Percentiles rank a stretch among this genome's conserved stretches.
These are phyloP conservation scores for Laodelphax striatellus DNA, from an alignment of 1,140 invertebrate species.

Conservation along the genomic window DNA sequence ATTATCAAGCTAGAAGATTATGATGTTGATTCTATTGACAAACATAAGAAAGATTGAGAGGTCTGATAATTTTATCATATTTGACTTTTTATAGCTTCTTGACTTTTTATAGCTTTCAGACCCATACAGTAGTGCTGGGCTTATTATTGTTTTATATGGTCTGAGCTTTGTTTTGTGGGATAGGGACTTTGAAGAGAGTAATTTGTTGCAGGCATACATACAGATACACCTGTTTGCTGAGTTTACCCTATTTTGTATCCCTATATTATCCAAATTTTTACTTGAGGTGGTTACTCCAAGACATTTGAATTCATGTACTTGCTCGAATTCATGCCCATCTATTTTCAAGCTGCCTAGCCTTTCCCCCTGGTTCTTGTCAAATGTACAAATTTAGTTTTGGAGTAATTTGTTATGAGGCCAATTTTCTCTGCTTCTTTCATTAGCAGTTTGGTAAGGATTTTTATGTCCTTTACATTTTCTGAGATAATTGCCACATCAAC, in stretches of 20 bases:
- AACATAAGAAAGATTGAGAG: no score
- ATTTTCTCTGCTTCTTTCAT: slow-evolving; percentile 1
- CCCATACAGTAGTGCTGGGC: no score
- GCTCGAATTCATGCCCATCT: neutral
- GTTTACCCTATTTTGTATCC: neutral
- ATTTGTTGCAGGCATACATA: no score
- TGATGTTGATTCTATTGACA: no score
- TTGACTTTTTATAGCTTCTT: no score
- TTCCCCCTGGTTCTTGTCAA: neutral
- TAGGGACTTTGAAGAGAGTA: no score
- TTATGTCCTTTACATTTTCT: neutral
- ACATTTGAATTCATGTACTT: neutral
- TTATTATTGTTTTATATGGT: no score
- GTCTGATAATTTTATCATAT: no score
- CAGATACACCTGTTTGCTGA: slow-evolving; percentile 5
- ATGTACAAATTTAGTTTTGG: neutral
- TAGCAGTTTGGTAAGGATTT: neutral
- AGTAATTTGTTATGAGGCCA: neutral
- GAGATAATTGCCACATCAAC: neutral
- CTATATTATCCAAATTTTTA: neutral
- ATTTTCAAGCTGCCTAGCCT: neutral
- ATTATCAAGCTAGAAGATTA: no score
- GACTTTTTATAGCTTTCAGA: no score
- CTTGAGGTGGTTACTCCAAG: neutral
- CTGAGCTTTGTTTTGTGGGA: no score